These are phyloP conservation scores for Anas bahamensis DNA, from an alignment of 2,797 vertebrate species.

Conservation along the genomic window DNA sequence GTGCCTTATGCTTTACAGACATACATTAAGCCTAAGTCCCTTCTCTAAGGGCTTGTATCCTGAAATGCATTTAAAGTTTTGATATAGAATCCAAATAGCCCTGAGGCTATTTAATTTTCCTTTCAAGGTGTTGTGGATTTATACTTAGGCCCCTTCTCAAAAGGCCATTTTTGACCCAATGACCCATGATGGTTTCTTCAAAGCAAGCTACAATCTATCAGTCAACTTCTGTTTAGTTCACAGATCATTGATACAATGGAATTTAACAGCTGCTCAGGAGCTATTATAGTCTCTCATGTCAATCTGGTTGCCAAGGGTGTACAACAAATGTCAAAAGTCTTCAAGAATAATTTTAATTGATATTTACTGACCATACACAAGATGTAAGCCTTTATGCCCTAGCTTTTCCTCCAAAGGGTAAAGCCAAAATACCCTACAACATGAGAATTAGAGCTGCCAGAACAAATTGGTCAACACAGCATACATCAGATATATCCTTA, in stretches of 20 bases:
- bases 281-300: conserved; percentile 39
- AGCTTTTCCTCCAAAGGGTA: neutral
- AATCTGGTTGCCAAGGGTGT: conserved; percentile 31
- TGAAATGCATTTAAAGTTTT: neutral
- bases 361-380: conserved; percentile 36
- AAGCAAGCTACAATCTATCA: conserved; percentile 23
- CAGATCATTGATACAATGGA: conserved; percentile 51
- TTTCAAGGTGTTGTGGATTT: conserved; percentile 34
- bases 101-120: neutral
- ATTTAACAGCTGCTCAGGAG: conserved; percentile 59
- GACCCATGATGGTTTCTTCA: conserved; percentile 42
- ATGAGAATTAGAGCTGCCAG: neutral
- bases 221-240: conserved; percentile 58
- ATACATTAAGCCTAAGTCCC: neutral
- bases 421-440: conserved; percentile 7
- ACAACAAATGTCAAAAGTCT: conserved; percentile 25
- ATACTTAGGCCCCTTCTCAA: neutral
- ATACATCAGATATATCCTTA: conserved; percentile 38
- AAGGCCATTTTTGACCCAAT: conserved; percentile 60
- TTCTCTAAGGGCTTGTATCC: neutral
- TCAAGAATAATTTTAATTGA: conserved; percentile 49
- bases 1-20: rapidly evolving
- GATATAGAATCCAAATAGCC: neutral
- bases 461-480: conserved; percentile 44
- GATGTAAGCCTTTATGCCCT: neutral